Conservation (phyloP, 2,113 vertebrate genomes). For the Myrmophylax atrothorax region DNA sequence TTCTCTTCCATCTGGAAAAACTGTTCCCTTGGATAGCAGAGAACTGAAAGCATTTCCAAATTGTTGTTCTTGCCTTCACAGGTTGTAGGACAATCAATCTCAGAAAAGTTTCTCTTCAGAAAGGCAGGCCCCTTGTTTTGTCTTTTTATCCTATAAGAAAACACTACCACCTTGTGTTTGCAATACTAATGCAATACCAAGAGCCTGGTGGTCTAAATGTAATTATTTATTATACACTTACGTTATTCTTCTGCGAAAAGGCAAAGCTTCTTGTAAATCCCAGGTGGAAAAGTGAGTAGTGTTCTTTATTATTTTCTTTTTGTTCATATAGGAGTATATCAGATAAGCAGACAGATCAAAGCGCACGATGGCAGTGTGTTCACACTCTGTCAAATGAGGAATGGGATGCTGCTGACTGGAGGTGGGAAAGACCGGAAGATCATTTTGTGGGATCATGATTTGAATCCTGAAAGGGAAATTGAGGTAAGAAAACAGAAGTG, state of each 20-base stretch:
- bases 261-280: neutral
- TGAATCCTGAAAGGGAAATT: slow-evolving; percentile 90
- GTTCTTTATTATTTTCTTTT: neutral
- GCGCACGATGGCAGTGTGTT: slow-evolving; percentile 97
- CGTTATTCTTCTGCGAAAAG: neutral
- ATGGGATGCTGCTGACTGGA: slow-evolving; percentile 91
- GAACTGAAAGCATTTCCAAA: neutral
- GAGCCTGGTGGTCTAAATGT: neutral
- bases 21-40: neutral
- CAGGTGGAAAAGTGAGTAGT: neutral
- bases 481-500: slow-evolving; percentile 80
- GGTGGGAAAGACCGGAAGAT: slow-evolving; percentile 94
- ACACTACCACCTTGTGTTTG: slow-evolving; percentile 65
- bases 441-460: slow-evolving; percentile 93
- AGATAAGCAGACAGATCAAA: slow-evolving; percentile 92
- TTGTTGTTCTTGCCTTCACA: neutral
- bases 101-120: neutral
- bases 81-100: neutral
- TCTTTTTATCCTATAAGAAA: slow-evolving; percentile 43
- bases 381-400: slow-evolving; percentile 94
- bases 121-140: neutral
- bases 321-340: slow-evolving; percentile 81
- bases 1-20: neutral
- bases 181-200: neutral
- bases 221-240: neutral